These are phyloP conservation scores for Rhagoletis zephyria DNA, from an alignment of 1,140 invertebrate species.

Conservation along the genomic window DNA sequence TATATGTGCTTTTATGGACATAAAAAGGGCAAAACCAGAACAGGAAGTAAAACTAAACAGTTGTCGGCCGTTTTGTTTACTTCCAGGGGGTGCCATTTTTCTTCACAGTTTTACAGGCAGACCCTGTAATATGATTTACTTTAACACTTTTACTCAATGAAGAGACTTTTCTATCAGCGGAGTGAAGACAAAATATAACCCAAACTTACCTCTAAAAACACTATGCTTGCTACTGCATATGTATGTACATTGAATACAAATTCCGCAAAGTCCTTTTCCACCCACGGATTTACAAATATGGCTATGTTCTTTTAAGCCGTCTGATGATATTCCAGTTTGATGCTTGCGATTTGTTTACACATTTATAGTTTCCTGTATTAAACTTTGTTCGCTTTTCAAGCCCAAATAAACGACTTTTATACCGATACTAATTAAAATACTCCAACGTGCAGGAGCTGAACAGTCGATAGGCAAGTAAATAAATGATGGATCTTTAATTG, in stretches of 20 bases:
- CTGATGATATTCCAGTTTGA: background rate
- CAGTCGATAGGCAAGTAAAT: conserved; percentile 11
- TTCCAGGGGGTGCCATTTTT: no score
- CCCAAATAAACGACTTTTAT: background rate
- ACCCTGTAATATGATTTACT: no score
- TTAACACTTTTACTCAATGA: no score
- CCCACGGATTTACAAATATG: background rate
- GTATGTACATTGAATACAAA: background rate
- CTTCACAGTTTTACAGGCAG: no score
- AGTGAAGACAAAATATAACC: no score
- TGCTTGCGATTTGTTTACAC: background rate
- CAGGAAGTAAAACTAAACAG: no score
- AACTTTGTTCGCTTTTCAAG: background rate
- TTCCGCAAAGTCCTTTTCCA: background rate
- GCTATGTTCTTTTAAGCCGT: background rate
- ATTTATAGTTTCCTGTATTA: background rate
- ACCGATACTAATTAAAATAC: background rate
- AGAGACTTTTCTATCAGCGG: no score
- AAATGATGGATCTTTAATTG: background rate
- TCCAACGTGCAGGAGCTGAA: no score
- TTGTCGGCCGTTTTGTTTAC: no score
- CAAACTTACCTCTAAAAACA: background rate
- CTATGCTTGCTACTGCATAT: background rate
- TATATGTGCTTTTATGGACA: no score
- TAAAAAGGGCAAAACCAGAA: no score